phyloP scores from a whole-genome alignment of 2,888 invertebrate genomes.

The Chrysolina oricalcia region DNA sequence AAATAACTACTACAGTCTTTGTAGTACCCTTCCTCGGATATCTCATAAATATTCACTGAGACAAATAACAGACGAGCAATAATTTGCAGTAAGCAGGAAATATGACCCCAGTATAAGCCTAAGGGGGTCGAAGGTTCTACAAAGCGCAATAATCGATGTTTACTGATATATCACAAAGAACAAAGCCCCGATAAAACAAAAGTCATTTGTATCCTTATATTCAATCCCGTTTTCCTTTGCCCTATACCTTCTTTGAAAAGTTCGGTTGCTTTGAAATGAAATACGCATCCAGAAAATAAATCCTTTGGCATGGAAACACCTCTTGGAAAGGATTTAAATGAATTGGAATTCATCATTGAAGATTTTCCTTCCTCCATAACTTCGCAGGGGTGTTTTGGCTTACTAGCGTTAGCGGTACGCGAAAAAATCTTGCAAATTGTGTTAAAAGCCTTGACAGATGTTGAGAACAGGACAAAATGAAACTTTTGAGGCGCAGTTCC shows the following conservation, averaged over 20 bases:
- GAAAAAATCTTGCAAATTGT: too few species aligned
- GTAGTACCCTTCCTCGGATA: too few species aligned
- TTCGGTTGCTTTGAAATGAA: slow-evolving; percentile 5
- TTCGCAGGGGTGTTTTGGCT: neutral
- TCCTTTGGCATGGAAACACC: slow-evolving; percentile 15
- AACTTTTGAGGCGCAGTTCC: too few species aligned
- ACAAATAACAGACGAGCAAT: too few species aligned
- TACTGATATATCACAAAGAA: slow-evolving; percentile 14
- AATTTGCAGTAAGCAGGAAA: neutral
- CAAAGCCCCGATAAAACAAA: slow-evolving; percentile 4
- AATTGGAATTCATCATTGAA: slow-evolving; percentile 9
- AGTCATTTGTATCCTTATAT: slow-evolving; percentile 15
- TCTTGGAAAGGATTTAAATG: neutral
- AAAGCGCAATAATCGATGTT: slow-evolving; percentile 1
- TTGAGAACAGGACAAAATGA: too few species aligned
- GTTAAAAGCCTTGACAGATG: too few species aligned
- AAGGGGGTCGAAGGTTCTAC: neutral
- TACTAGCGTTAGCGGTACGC: too few species aligned
- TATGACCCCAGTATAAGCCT: neutral
- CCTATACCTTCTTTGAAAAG: slow-evolving; percentile 3
- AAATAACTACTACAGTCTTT: too few species aligned
- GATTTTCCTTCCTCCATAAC: neutral
- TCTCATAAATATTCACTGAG: too few species aligned
- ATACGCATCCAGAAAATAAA: slow-evolving; percentile 4
- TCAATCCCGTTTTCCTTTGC: slow-evolving; percentile 10